Evolutionary conservation across 2,797 vertebrate species (phyloP), one percentile per base, ranked within the genome.

Genomic region (Lithobates pipiens): DNA sequence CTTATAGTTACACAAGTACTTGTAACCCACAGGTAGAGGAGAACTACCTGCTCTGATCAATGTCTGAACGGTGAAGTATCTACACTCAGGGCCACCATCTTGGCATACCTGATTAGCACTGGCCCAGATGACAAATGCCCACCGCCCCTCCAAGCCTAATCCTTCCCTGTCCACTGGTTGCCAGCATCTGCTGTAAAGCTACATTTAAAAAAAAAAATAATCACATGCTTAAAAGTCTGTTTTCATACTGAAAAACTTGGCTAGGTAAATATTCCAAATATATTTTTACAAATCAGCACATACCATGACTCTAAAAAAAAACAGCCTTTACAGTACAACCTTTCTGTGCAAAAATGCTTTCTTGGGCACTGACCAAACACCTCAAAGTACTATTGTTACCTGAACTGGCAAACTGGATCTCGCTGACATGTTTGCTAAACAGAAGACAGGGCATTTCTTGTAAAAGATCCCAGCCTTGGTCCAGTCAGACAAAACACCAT

Each of bases 361-460:
- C 44, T 76, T 85, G 72, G 84, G 71, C 73, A 75, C 69, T 39
- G 29, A 80, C 77, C 77, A 86, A 76, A 23, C 29, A 74, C 72
- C 84, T 80, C 39, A 85, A 86, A 81, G 84, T 86, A 36, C 72
- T 81, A 86, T 44, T 86, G 84, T 86, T 86, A 80, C 77, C 78
- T 65, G 69, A 76, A 36, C 73, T 81, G 84, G 84, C 84, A 86
- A 69, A 29, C 50, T 65, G 68, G 39, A 78, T 82, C 25, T 73
- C 21, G 65, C 74, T 77, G 85, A 76, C 75, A 82, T 86, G 69
- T 86, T 86, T 82, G 79, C 69, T 70, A 50, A 86, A 69, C 16
- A 42, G 5, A 61, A 86, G 76, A 83, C 80, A 82, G 80, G 80
- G 32, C 67, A 86, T 86, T 83, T 86, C 76, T 86, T 86, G 75